Conservation (phyloP, 2,797 vertebrate species). For the Scyliorhinus canicula region DNA sequence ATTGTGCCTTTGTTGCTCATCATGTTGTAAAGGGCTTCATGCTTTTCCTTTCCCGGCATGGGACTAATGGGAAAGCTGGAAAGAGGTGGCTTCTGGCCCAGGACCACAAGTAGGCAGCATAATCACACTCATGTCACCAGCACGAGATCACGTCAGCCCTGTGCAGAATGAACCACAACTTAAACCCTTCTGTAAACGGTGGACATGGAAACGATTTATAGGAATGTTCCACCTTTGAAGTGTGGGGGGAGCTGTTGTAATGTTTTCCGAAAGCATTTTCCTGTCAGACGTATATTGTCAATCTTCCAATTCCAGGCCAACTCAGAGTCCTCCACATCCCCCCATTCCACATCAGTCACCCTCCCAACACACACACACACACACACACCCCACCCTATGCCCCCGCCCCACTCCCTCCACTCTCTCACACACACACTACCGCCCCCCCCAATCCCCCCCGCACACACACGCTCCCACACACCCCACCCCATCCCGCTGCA, state of each 20-base stretch:
- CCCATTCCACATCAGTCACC: too few species aligned
- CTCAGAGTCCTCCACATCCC: background rate
- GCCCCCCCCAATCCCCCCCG: too few species aligned
- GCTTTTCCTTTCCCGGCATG: slow-evolving; percentile 17
- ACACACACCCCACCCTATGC: too few species aligned
- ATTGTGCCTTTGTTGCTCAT: background rate
- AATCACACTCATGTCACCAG: background rate
- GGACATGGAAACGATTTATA: background rate
- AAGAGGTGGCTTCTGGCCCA: background rate
- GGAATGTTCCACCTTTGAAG: background rate
- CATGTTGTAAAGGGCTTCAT: background rate
- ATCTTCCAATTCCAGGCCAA: background rate
- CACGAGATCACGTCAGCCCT: background rate
- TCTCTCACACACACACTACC: too few species aligned
- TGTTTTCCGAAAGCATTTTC: background rate
- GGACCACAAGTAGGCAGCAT: slow-evolving; percentile 6
- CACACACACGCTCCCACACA: too few species aligned
- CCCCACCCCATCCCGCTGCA: too few species aligned
- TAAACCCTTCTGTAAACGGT: background rate
- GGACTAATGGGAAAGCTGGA: background rate
- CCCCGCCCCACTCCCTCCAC: too few species aligned
- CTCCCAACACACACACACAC: too few species aligned
- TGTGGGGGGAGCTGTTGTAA: slow-evolving; percentile 1
- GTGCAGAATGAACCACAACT: background rate
- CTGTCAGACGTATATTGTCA: background rate